These are phyloP conservation scores for Cephalotes varians DNA, from an alignment of 2,888 invertebrate species.

Conservation along the genomic window DNA sequence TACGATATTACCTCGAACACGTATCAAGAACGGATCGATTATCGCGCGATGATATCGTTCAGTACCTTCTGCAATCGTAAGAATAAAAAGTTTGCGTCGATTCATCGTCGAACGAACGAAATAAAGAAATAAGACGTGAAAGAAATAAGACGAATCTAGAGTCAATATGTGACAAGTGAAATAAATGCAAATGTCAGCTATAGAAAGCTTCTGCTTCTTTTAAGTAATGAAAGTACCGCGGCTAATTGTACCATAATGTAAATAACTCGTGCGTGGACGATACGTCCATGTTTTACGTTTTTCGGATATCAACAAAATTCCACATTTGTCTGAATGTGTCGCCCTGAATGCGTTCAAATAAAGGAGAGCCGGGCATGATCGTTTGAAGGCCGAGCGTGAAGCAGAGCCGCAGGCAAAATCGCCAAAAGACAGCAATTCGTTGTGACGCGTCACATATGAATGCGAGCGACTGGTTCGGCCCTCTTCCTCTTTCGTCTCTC, in stretches of 20 bases:
- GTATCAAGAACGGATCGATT: conserved; percentile 44
- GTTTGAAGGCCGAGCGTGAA: conserved; percentile 61
- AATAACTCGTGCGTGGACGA: not conserved
- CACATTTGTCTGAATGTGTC: conserved; percentile 52
- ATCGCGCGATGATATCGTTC: not conserved
- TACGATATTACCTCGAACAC: conserved; percentile 56
- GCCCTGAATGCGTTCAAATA: conserved; percentile 51
- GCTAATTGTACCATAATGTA: conserved; percentile 2
- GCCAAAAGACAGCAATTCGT: conserved; percentile 36
- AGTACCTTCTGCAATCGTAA: not conserved
- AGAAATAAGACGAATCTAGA: not conserved
- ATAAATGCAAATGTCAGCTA: conserved; percentile 5
- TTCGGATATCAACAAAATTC: conserved; percentile 62
- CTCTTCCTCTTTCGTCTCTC: not conserved
- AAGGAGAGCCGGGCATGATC: conserved; percentile 60
- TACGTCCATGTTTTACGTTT: conserved; percentile 44
- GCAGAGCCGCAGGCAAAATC: conserved; percentile 39
- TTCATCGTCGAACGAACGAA: not conserved
- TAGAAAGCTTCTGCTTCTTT: not conserved
- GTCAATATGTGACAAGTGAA: not conserved
- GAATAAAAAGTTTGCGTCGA: not conserved
- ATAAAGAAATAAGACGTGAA: not conserved
- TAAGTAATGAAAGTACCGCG: not conserved
- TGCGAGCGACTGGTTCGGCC: conserved; percentile 28
- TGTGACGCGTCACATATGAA: conserved; percentile 56